Conservation (phyloP, 2,797 vertebrate species). For the Astyanax mexicanus region DNA sequence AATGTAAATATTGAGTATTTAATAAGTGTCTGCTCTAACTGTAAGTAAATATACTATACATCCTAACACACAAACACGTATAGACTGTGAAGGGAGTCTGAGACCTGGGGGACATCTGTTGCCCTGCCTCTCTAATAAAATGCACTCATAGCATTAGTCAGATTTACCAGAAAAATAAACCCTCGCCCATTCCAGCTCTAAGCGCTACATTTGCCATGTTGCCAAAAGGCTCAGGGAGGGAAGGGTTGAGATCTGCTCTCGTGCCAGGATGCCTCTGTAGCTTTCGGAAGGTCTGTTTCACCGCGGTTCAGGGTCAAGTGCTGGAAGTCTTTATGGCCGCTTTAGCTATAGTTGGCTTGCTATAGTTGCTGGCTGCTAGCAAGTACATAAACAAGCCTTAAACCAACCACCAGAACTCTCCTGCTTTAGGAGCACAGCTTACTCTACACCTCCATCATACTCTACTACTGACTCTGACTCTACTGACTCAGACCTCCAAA, state of each 20-base stretch:
- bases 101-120: constrained; percentile 60
- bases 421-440: not conserved
- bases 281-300: constrained; percentile 13
- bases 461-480: not conserved
- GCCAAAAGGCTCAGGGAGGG: constrained; percentile 1
- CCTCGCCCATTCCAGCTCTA: constrained; percentile 52
- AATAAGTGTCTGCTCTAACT: too few species aligned
- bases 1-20: too few species aligned
- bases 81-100: constrained; percentile 16
- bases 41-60: constrained; percentile 17
- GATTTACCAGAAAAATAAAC: constrained; percentile 74
- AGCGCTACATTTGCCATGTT: not conserved
- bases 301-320: not conserved
- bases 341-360: constrained; percentile 3
- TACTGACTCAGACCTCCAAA: not conserved
- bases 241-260: not conserved
- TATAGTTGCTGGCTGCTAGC: not conserved
- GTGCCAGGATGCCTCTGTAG: not conserved
- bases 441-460: too few species aligned
- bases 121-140: constrained; percentile 68
- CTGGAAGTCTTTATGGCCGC: not conserved
- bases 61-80: constrained; percentile 57
- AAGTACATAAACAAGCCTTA: constrained; percentile 40
- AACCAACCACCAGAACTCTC: constrained; percentile 27
- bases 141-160: constrained; percentile 71